These are phyloP conservation scores for Agrilus cyanescens DNA, from an alignment of 2,888 invertebrate genomes.

Conservation along the genomic window DNA sequence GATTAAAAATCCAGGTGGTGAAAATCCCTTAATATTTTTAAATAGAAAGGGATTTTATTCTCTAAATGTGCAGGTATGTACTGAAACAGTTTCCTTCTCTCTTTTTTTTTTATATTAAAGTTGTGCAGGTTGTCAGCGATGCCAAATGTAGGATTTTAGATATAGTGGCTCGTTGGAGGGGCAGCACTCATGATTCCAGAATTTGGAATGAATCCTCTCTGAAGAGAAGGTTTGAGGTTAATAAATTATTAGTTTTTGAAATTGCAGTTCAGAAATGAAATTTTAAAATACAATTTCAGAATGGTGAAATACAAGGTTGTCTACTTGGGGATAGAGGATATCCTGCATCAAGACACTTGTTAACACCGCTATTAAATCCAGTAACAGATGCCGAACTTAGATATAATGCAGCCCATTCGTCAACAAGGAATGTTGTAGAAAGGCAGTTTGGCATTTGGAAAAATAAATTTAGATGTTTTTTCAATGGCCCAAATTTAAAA, in stretches of 20 bases:
- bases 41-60: too few species aligned
- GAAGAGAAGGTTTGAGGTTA: slow-evolving; percentile 7
- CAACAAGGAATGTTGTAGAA: slow-evolving; percentile 20
- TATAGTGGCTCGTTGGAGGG: slow-evolving; percentile 6
- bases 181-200: slow-evolving; percentile 5
- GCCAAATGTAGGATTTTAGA: slow-evolving; percentile 3
- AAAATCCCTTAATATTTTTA: neutral
- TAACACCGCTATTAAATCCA: too few species aligned
- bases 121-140: too few species aligned
- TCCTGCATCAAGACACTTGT: too few species aligned
- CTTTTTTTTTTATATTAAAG: too few species aligned
- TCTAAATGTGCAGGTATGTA: too few species aligned
- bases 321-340: slow-evolving; percentile 19
- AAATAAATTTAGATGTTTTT: slow-evolving; percentile 11
- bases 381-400: too few species aligned
- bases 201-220: slow-evolving; percentile 9
- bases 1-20: slow-evolving; percentile 10
- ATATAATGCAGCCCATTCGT: too few species aligned
- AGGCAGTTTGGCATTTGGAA: slow-evolving; percentile 15
- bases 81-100: too few species aligned
- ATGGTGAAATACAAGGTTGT: slow-evolving; percentile 8
- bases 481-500: slow-evolving; percentile 3
- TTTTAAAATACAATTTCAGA: slow-evolving; percentile 2
- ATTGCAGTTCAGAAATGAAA: too few species aligned
- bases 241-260: neutral